Evolutionary conservation across 1,140 invertebrate genomes (phyloP).

Genomic region (Leucophenga varia): DNA sequence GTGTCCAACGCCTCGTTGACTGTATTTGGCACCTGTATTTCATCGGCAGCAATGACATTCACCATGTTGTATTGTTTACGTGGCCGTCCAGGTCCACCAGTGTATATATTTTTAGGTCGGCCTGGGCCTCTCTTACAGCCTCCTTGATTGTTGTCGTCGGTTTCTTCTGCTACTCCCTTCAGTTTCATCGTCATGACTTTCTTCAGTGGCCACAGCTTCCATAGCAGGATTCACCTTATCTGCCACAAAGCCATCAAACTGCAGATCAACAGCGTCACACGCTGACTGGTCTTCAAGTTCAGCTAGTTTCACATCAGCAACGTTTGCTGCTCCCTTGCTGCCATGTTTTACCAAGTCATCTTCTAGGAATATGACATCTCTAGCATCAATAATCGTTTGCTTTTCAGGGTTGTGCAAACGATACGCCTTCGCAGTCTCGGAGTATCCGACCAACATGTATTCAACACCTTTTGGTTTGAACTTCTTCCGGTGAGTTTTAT

Average conservation of each 20-base stretch:
- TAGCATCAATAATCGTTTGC: constrained; percentile 27
- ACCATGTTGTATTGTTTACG: constrained; percentile 6
- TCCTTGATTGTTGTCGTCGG: too few species aligned
- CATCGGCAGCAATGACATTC: too few species aligned
- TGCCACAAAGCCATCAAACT: too few species aligned
- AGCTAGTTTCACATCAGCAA: too few species aligned
- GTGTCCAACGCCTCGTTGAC: too few species aligned
- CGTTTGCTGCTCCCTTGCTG: too few species aligned
- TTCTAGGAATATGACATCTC: constrained; percentile 14
- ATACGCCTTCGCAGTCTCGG: constrained; percentile 52
- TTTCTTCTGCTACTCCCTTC: neutral
- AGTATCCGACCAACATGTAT: constrained; percentile 57
- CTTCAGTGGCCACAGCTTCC: too few species aligned
- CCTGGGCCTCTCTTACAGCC: constrained; percentile 7
- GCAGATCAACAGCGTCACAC: too few species aligned
- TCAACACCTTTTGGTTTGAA: constrained; percentile 39
- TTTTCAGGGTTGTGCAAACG: constrained; percentile 33
- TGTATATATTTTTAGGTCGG: constrained; percentile 2
- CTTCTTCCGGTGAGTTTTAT: constrained; percentile 47
- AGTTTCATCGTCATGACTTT: neutral
- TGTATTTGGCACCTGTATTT: too few species aligned
- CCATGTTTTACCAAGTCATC: neutral
- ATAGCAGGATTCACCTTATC: neutral
- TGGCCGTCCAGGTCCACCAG: constrained; percentile 6
- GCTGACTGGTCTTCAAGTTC: too few species aligned